A percentile compares a stretch with the other conserved stretches of the same genome.
Evolutionary conservation across 2,113 vertebrate genomes (phyloP).

Genomic region (Aphyosemion australe): DNA sequence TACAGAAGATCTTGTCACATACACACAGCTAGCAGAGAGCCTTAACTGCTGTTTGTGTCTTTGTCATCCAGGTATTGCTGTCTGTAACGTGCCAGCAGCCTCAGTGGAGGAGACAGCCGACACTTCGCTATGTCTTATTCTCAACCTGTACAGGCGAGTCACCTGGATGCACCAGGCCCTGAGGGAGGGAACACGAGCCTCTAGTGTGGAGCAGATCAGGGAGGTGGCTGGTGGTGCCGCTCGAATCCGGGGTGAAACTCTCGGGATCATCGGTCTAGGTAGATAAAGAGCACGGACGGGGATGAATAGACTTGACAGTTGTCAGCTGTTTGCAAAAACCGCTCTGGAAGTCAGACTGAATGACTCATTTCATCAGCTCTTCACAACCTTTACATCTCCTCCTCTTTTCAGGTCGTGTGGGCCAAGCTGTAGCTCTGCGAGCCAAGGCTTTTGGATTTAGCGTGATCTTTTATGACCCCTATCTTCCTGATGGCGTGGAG

Average conservation of each 20-base stretch:
- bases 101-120: conserved; percentile 92
- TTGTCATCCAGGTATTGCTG: conserved; percentile 83
- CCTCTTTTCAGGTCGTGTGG: conserved; percentile 83
- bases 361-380: neutral
- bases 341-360: too few species aligned
- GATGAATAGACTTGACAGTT: fast-evolving
- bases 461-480: conserved; percentile 91
- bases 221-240: conserved; percentile 91
- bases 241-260: conserved; percentile 89
- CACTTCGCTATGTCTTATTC: conserved; percentile 89
- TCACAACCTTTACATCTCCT: neutral
- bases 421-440: conserved; percentile 89
- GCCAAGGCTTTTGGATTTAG: conserved; percentile 91
- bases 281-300: conserved; percentile 39
- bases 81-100: conserved; percentile 88
- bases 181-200: conserved; percentile 87
- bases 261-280: conserved; percentile 92
- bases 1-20: neutral
- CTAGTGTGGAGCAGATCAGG: conserved; percentile 89
- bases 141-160: conserved; percentile 90
- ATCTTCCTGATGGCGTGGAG: conserved; percentile 89
- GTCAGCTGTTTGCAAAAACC: too few species aligned
- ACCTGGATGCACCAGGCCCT: conserved; percentile 92
- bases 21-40: neutral
- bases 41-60: neutral